Evolutionary conservation across 2,888 invertebrate species (phyloP).

Genomic region (Dicranocentrus wangi): DNA sequence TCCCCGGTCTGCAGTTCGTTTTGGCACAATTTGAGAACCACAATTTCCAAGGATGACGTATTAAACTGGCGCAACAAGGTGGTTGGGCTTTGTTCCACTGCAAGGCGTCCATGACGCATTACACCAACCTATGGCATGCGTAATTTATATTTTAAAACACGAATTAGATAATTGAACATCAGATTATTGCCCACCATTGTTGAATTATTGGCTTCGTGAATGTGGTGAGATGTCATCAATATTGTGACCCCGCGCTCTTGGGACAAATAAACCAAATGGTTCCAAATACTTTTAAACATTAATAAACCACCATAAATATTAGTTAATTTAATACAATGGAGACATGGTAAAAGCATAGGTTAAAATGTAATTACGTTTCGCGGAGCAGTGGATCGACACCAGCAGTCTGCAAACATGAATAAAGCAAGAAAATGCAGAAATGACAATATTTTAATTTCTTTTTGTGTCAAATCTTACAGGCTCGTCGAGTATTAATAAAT

Average conservation of each 20-base stretch:
- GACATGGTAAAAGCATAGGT: background rate
- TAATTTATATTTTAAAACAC: too few relatives aligned
- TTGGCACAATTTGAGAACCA: slow-evolving; percentile 3
- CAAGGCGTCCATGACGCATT: slow-evolving; percentile 90
- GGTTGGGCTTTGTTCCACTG: slow-evolving; percentile 93
- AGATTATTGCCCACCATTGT: background rate
- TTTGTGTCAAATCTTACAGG: slow-evolving; percentile 76
- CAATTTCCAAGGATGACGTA: slow-evolving; percentile 1
- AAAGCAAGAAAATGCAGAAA: background rate
- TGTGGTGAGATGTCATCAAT: slow-evolving; percentile 50
- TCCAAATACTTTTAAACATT: slow-evolving; percentile 37
- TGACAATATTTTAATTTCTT: background rate
- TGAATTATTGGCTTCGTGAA: slow-evolving; percentile 15
- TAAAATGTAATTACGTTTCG: background rate
- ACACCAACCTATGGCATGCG: slow-evolving; percentile 88
- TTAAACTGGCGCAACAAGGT: background rate
- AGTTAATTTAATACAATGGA: too few relatives aligned
- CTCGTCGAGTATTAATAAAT: slow-evolving; percentile 90
- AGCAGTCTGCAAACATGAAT: slow-evolving; percentile 79
- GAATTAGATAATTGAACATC: background rate
- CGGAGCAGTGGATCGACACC: slow-evolving; percentile 87
- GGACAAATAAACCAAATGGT: slow-evolving; percentile 10
- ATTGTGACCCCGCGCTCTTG: background rate
- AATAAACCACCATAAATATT: background rate
- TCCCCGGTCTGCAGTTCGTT: too few relatives aligned